A percentile compares a stretch with the other conserved stretches of the same genome.
These are phyloP conservation scores for Aphelinus certus DNA, from an alignment of 1,140 invertebrate genomes.

Conservation along the genomic window DNA sequence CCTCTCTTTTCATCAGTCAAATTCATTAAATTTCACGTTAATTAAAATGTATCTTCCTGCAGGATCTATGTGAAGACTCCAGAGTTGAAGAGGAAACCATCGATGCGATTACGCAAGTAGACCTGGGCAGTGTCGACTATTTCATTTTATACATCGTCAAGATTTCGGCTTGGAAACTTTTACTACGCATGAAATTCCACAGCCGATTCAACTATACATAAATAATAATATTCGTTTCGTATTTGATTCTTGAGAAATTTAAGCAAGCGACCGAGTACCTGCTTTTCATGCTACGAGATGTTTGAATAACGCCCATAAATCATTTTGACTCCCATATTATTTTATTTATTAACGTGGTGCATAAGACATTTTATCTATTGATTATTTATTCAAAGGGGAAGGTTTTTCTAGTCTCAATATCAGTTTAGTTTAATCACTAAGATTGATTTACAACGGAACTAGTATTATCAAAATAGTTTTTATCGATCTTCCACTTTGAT, in stretches of 20 bases:
- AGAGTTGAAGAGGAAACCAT: conserved; percentile 53
- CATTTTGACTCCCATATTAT: conserved; percentile 27
- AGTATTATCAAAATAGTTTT: conserved; percentile 34
- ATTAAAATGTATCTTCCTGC: conserved; percentile 38
- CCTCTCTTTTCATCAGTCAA: neutral
- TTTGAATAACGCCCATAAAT: conserved; percentile 30
- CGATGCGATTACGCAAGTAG: conserved; percentile 53
- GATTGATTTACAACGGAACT: conserved; percentile 25
- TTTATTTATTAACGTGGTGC: conserved; percentile 34
- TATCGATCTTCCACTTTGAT: conserved; percentile 16
- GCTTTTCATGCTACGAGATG: conserved; percentile 36
- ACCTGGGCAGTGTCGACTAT: neutral
- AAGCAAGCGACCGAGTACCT: conserved; percentile 36
- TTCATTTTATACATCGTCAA: neutral
- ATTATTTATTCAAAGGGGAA: conserved; percentile 36
- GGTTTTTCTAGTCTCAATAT: conserved; percentile 35
- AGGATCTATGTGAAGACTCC: conserved; percentile 56
- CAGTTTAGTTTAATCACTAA: conserved; percentile 8
- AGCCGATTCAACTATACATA: conserved; percentile 9
- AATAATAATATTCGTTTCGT: conserved; percentile 31
- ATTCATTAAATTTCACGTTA: neutral
- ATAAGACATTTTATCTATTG: conserved; percentile 28
- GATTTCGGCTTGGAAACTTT: conserved; percentile 24
- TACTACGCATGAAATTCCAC: conserved; percentile 31
- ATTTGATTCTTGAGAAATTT: conserved; percentile 19